Base-by-base conservation (phyloP, 2,113 vertebrate genomes). In the Dasyornis broadbenti region DNA sequence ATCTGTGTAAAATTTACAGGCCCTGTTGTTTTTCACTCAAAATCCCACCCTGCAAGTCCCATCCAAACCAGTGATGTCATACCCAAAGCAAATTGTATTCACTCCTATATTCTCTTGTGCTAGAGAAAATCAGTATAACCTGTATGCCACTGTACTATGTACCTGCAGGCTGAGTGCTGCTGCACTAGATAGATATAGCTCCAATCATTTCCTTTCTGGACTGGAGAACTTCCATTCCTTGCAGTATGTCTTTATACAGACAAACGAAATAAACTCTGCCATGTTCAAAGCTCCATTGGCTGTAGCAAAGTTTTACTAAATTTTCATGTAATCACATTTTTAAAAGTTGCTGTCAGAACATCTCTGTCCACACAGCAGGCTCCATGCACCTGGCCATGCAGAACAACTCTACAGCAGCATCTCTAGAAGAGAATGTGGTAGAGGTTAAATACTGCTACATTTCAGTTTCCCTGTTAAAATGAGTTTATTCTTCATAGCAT, bases 281-380 rank as follows among this genome's bases (percentile, higher is more conserved):
- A 9, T 49, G 44, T 78, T 93, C 64, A 73, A 42, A 83, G 30
- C 44, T 95, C 35, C 39, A 30, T 57, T 90, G 42, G 31, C 64
- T 37, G n/a, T 71, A 80, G 26, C 53, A 83, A 83, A 89, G 18
- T 52, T 77, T 68, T 66, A 7, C 3, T 78, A 59, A 80, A 80
- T 42, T 39, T 26, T 77, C 3, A 28, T 53, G 33, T 65, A 61
- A 70, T 71, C 16, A 12, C 10, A 3, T 64, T 66, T 71, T 78
- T 77, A 1, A 40, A 91, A 75, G 20, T 35, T 84, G 82, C 61
- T 27, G 13, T 75, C 69, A 86, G 44, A 92, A 37, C 77, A 57
- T 72, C 60, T 88, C 80, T 94, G 60, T 81, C 64, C 80, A 77
- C 60, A 59, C 85, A 89, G 72, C 88, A 94, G 88, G 86, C 49